phyloP scores from a whole-genome alignment of 2,113 vertebrate species.

The Eubucco bourcierii region DNA sequence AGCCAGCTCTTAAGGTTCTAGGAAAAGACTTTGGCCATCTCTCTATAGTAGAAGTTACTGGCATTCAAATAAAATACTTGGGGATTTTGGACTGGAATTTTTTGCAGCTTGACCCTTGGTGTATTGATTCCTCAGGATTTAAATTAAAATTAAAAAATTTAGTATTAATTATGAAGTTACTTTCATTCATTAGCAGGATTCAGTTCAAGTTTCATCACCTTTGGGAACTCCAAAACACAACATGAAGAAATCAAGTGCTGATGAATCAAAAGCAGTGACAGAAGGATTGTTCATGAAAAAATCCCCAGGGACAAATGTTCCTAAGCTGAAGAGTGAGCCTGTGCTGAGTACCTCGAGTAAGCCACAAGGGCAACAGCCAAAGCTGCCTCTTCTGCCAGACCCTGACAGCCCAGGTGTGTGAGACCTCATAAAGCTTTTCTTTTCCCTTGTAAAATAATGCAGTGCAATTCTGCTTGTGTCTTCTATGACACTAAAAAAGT shows the following conservation, averaged over 20 bases:
- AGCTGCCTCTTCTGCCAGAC: background rate
- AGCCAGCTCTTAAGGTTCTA: background rate
- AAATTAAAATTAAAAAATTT: background rate
- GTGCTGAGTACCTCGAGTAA: conserved; percentile 44
- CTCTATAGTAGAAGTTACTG: background rate
- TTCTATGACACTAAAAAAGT: background rate
- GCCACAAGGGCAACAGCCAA: conserved; percentile 48
- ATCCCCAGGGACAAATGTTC: conserved; percentile 17
- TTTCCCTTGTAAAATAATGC: background rate
- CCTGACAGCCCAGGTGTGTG: conserved; percentile 75
- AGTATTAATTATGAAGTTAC: background rate
- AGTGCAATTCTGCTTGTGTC: background rate
- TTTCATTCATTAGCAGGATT: conserved; percentile 76
- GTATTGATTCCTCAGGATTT: background rate
- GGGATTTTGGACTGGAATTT: background rate
- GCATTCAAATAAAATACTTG: background rate
- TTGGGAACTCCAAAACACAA: conserved; percentile 66
- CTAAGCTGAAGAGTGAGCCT: conserved; percentile 53
- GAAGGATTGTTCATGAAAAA: conserved; percentile 68
- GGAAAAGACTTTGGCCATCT: background rate
- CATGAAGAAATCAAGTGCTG: conserved; percentile 48
- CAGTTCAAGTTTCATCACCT: conserved; percentile 74
- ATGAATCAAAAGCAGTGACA: conserved; percentile 39
- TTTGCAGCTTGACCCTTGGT: background rate
- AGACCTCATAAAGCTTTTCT: background rate